phyloP scores from a whole-genome alignment of 2,113 vertebrate species.

The Tragelaphus buxtoni region DNA sequence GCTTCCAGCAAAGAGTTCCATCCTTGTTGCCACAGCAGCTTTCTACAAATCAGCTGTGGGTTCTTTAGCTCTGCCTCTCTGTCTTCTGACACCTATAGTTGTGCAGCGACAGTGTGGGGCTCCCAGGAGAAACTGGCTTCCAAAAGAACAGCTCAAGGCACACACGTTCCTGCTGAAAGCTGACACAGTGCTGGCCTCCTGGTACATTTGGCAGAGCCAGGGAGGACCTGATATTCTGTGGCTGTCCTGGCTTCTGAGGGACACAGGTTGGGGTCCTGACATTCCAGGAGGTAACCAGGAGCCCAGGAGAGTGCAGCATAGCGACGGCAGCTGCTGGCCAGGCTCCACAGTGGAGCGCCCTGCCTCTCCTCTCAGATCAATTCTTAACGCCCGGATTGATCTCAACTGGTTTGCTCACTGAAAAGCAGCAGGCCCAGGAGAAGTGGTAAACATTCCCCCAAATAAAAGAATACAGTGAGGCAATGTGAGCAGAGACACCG shows the following conservation, averaged over 20 bases:
- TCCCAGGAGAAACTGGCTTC: not conserved
- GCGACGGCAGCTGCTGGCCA: not conserved
- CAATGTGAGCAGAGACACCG: not conserved
- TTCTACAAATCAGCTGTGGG: fast-evolving
- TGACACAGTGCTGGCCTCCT: not conserved
- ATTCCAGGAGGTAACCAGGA: not conserved
- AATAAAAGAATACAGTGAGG: not conserved
- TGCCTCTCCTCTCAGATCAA: not conserved
- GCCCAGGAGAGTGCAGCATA: fast-evolving
- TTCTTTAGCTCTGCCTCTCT: not conserved
- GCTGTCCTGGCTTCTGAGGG: not conserved
- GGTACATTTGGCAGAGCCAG: fast-evolving
- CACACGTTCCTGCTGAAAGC: not conserved
- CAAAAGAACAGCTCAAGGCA: not conserved
- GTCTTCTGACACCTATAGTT: not conserved
- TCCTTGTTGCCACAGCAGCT: fast-evolving
- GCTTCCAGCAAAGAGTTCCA: fast-evolving
- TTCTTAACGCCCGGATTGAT: not conserved
- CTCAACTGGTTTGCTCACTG: not conserved
- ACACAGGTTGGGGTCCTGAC: not conserved
- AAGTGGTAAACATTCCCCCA: not conserved
- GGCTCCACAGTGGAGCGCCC: not conserved
- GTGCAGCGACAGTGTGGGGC: fast-evolving
- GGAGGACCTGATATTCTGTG: not conserved
- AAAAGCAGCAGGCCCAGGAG: not conserved